Base-by-base conservation (phyloP, 1,140 invertebrate species). In the Drosophila sturtevanti region DNA sequence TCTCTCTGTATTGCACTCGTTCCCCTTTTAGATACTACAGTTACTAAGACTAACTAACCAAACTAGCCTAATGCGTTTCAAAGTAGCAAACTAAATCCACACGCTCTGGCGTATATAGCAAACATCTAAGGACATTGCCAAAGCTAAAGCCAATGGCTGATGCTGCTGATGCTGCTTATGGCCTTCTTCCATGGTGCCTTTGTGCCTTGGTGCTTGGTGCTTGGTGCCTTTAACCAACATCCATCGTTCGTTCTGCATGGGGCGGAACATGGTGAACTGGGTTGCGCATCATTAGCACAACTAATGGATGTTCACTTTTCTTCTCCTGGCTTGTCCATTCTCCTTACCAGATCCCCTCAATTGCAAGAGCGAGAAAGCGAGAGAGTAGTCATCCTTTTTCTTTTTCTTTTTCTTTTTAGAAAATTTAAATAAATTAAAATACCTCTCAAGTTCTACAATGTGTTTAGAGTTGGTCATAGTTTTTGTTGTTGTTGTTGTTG, bases 241-340 rank as follows among this genome's bases (percentile, higher is more conserved):
- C 21, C 59, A 58, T 37, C 56, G 21, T 48, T 70, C 22, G 63
- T 74, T 77, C 72, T 35, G 62, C 68, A 70, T 64, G 73, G 73
- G 74, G 78, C 77, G 81, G 81, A 87, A 72, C 82, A 67, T 60
- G 59, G 75, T 72, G 79, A 86, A 89, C 81, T 89, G 79, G 87
- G 87, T 80, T 90, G 87, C 87, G 82, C 87, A 81, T 90, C 87
- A 90, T 90, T 90, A 90, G 87, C 87, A 90, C 87, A 90, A 90
- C 87, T 90, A 90, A 90, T 90, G 87, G 87, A 86, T 90, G 87
- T 90, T 78, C 87, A 90, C 81, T 89, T 90, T 80, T 84, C 81
- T 75, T 79, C n/a, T 69, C 63, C 68, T 68, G 63, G 68, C 66
- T 41, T 63, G 73, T 84, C 82, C 41, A 44, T 68, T 81, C 74